phyloP scores from a whole-genome alignment of 1,140 invertebrate genomes.

The Hyphantria cunea region DNA sequence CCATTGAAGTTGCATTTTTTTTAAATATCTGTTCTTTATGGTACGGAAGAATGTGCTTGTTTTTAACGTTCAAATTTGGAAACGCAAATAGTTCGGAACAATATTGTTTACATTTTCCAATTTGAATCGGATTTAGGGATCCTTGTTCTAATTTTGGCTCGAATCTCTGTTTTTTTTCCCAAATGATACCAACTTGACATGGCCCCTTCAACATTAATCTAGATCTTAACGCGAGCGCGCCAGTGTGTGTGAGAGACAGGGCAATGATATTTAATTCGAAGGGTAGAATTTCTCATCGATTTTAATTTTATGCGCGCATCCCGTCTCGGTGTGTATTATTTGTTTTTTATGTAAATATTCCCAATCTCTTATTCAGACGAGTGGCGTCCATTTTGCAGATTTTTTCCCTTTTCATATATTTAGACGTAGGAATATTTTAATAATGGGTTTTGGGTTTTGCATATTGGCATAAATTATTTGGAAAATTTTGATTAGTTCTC shows the following conservation, averaged over 20 bases:
- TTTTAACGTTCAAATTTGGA: slow-evolving; percentile 29
- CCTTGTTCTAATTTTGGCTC: too few relatives aligned
- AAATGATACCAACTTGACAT: slow-evolving; percentile 6
- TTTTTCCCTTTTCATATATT: slow-evolving; percentile 55
- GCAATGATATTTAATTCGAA: slow-evolving; percentile 80
- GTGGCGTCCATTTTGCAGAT: slow-evolving; percentile 57
- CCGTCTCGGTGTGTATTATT: slow-evolving; percentile 72
- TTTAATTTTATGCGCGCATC: slow-evolving; percentile 80
- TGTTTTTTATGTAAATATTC: slow-evolving; percentile 80
- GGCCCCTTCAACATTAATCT: slow-evolving; percentile 58
- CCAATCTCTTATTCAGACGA: slow-evolving; percentile 66
- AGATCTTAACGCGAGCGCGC: slow-evolving; percentile 52
- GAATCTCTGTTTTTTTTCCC: not conserved
- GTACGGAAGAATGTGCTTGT: slow-evolving; percentile 49
- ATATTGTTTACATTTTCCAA: too few relatives aligned
- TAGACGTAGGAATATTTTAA: slow-evolving; percentile 34
- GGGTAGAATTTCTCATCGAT: slow-evolving; percentile 78
- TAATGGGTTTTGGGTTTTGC: slow-evolving; percentile 32
- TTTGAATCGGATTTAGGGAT: too few relatives aligned
- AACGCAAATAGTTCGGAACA: slow-evolving; percentile 1
- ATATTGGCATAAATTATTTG: slow-evolving; percentile 28
- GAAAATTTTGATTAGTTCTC: slow-evolving; percentile 22
- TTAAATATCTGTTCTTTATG: slow-evolving; percentile 60
- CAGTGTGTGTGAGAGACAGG: slow-evolving; percentile 53
- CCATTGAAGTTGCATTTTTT: slow-evolving; percentile 66